Evolutionary conservation across 2,888 invertebrate genomes (phyloP).

Genomic region (Bimastos eiseni): DNA sequence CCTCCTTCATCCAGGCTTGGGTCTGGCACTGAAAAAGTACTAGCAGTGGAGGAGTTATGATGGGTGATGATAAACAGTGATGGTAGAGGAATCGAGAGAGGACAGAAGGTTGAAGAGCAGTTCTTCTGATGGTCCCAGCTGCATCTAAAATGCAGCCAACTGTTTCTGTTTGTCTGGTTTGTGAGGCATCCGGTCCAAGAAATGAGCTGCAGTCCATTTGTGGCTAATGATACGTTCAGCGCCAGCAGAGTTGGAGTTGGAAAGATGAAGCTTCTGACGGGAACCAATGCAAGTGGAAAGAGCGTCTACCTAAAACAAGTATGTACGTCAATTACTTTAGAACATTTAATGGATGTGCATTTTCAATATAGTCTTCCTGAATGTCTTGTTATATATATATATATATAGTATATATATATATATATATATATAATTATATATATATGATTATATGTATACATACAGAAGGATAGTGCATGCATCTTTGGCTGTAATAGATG

Average conservation of each 20-base stretch:
- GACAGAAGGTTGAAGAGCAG: no score
- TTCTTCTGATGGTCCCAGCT: not conserved
- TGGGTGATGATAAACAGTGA: no score
- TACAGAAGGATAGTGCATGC: not conserved
- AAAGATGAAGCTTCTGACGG: conserved; percentile 76
- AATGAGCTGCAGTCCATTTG: conserved; percentile 70
- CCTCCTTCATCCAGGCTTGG: no score
- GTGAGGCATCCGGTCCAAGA: conserved; percentile 77
- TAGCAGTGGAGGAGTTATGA: no score
- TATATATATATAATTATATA: no score
- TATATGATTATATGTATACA: not conserved
- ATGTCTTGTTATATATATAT: no score
- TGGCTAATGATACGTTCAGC: conserved; percentile 75
- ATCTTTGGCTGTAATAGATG: not conserved
- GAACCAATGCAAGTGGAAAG: conserved; percentile 90
- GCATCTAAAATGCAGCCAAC: not conserved
- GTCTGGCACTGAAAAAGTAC: no score
- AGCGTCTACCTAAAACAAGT: conserved; percentile 86
- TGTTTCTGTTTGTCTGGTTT: not conserved
- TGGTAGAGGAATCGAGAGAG: no score
- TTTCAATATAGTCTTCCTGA: not conserved
- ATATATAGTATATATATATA: not conserved
- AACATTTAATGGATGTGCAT: not conserved
- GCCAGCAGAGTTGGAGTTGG: conserved; percentile 61
- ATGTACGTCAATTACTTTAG: not conserved